A percentile compares a stretch with the other conserved stretches of the same genome.
Evolutionary conservation across 2,797 vertebrate species (phyloP).

Genomic region (Carcharodon carcharias): DNA sequence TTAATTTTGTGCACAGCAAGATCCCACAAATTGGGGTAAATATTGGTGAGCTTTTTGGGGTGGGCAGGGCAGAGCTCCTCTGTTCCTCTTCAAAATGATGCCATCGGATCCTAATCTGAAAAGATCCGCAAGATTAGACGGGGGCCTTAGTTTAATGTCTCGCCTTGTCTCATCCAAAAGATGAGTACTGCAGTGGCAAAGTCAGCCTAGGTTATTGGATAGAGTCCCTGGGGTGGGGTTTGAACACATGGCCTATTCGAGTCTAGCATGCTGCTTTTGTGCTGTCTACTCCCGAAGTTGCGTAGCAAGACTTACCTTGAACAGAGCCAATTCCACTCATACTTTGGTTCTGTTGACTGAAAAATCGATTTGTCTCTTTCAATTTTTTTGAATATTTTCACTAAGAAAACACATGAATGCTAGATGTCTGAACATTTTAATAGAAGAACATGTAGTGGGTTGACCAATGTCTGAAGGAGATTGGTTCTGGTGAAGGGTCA

Average conservation of each 20-base stretch:
- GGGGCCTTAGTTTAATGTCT: neutral
- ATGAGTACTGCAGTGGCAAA: no score
- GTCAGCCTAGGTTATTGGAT: no score
- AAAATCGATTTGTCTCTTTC: neutral
- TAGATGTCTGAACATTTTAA: neutral
- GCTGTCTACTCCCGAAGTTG: neutral
- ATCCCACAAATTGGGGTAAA: neutral
- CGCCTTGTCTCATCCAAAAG: neutral
- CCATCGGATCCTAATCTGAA: neutral
- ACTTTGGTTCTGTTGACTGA: neutral
- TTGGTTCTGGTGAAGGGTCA: neutral
- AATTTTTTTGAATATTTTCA: neutral
- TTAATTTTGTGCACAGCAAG: neutral
- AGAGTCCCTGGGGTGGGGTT: neutral
- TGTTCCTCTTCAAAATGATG: neutral
- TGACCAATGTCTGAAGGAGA: neutral
- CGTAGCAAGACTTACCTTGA: neutral
- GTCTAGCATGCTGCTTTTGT: neutral
- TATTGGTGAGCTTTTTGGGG: neutral
- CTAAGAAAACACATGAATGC: neutral
- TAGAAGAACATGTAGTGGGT: neutral
- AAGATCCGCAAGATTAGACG: neutral
- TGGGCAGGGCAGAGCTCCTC: no score
- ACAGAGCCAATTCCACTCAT: neutral
- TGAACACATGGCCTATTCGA: neutral